Conservation (phyloP, 1,140 invertebrate genomes). For the Amphibalanus amphitrite region DNA sequence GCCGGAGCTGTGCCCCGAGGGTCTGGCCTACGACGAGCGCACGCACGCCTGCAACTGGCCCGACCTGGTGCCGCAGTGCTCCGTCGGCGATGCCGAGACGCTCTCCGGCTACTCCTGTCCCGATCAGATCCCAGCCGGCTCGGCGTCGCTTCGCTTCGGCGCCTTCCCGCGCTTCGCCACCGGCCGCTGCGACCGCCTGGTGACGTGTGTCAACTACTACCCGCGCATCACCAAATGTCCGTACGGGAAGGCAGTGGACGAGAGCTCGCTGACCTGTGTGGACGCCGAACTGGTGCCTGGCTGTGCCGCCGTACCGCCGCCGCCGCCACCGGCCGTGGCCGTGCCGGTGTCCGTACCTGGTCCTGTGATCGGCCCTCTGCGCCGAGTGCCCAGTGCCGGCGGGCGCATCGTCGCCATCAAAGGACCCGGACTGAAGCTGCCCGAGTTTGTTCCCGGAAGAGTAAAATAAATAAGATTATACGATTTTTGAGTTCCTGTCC, state of each 20-base stretch:
- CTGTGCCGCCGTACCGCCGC: too few relatives aligned
- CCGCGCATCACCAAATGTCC: slow-evolving; percentile 70
- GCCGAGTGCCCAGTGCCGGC: too few relatives aligned
- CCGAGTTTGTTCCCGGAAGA: too few relatives aligned
- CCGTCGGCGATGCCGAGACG: slow-evolving; percentile 53
- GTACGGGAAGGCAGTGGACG: slow-evolving; percentile 67
- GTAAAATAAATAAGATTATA: too few relatives aligned
- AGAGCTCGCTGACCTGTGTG: slow-evolving; percentile 59
- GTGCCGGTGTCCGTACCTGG: too few relatives aligned
- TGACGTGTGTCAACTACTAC: slow-evolving; percentile 71
- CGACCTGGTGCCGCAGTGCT: slow-evolving; percentile 69
- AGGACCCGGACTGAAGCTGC: too few relatives aligned
- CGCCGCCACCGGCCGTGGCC: too few relatives aligned
- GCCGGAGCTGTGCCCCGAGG: slow-evolving; percentile 60
- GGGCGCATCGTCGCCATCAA: too few relatives aligned
- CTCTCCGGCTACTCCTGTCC: slow-evolving; percentile 40
- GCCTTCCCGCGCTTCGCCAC: slow-evolving; percentile 72
- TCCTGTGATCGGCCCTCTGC: too few relatives aligned
- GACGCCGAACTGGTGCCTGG: slow-evolving; percentile 55
- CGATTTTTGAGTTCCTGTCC: too few relatives aligned
- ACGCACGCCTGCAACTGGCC: slow-evolving; percentile 85
- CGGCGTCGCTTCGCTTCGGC: slow-evolving; percentile 65
- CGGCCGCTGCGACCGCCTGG: slow-evolving; percentile 52
- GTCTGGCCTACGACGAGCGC: slow-evolving; percentile 69
- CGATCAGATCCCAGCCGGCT: slow-evolving; percentile 51